phyloP scores from a whole-genome alignment of 1,140 invertebrate genomes.

The Drosophila cardini region DNA sequence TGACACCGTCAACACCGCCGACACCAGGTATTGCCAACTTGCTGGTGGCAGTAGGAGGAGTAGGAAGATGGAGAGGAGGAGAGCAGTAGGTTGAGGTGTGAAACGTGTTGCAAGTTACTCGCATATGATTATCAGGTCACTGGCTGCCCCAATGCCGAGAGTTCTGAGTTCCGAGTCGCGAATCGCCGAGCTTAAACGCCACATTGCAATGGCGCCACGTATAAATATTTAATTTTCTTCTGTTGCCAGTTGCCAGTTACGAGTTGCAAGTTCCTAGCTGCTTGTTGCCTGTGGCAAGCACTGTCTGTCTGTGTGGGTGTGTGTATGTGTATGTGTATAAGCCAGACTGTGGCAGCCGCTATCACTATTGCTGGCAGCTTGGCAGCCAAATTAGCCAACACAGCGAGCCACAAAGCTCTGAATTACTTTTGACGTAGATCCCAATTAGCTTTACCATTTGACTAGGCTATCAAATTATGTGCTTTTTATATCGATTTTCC shows the following conservation, averaged over 20 bases:
- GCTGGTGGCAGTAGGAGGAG: background rate
- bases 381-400: slow-evolving; percentile 34
- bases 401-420: slow-evolving; percentile 9
- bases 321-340: too few relatives aligned
- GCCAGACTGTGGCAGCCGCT: slow-evolving; percentile 4
- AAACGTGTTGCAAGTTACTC: background rate
- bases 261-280: slow-evolving; percentile 5
- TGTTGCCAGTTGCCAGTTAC: slow-evolving; percentile 26
- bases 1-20: background rate
- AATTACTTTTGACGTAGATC: slow-evolving; percentile 29
- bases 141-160: slow-evolving; percentile 10
- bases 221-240: slow-evolving; percentile 48
- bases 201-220: slow-evolving; percentile 28
- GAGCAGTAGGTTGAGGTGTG: background rate
- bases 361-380: slow-evolving; percentile 20
- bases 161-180: slow-evolving; percentile 8
- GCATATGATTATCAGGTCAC: slow-evolving; percentile 43
- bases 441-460: slow-evolving; percentile 23
- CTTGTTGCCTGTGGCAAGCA: background rate
- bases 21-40: background rate
- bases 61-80: background rate
- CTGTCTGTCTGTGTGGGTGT: background rate
- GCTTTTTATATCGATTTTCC: slow-evolving; percentile 1
- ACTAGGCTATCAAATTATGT: slow-evolving; percentile 14
- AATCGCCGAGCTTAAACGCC: slow-evolving; percentile 13